Evolutionary conservation across 1,140 invertebrate species (phyloP), one percentile per base, ranked within the genome.

Genomic region (Muscidifurax raptorellus): DNA sequence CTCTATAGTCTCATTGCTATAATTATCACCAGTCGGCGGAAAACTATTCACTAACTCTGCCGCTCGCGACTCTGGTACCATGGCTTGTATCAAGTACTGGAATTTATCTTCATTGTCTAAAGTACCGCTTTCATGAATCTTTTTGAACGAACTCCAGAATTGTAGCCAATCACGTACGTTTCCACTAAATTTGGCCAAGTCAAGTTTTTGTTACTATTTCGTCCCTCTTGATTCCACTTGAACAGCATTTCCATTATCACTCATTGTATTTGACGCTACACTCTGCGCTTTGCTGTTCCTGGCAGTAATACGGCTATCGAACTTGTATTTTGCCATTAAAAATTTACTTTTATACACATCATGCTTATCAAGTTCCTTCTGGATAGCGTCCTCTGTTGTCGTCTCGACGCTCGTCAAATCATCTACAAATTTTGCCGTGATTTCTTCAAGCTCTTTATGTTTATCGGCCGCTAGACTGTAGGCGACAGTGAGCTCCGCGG

Each of bases 61-160:
- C 1, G 87, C 88, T 82, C 83, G 59, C 10, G 88, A 86, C 30
- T 40, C 59, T 15, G 25, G 30, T 27, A 27, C 47, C 40, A 85
- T 87, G 28, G 79, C 78, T 44, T 88, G 86, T 13, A 87, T 28
- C 15, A 90, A 67, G 83, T 90, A 87, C 27, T 90, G 81, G 72
- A 87, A 87, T 82, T 92, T 92, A 80, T 91, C 88, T 18, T 85
- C 81, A 0, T 72, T 76, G 44, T 86, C 82, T 1, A 92, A 71
- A 12, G 72, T 83, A 25, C 52, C n/a, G 85, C 91, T 89, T 52
- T 89, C 88, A 74, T 92, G 86, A 40, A 92, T 89, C 52, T 90
- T 89, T 66, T 86, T 86, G 67, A 92, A 91, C 83, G 89, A 88
- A 25, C 87, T 78, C 91, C 91, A 92, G 82, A 91, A 92, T 10